Evolutionary conservation across 37 sponge, comb jelly and placozoan species (phyloP).

Genomic region (Diacarnus erythraeanus): DNA sequence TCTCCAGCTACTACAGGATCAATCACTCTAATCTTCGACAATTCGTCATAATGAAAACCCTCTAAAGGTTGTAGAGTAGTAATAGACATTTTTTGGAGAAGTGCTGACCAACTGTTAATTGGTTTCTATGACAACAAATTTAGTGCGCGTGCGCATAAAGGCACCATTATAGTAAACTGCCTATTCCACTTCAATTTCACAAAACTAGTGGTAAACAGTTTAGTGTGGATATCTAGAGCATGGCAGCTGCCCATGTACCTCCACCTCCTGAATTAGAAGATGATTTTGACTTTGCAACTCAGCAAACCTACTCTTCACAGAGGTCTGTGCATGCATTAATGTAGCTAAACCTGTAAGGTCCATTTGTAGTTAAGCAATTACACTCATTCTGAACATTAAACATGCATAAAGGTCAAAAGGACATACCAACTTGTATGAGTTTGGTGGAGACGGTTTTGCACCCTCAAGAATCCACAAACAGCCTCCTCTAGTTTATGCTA

Average conservation of each 20-base stretch:
- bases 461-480: background rate
- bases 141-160: background rate
- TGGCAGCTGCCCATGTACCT: conserved; percentile 52
- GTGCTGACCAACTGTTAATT: background rate
- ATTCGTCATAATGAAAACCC: conserved; percentile 86
- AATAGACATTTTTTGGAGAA: conserved; percentile 38
- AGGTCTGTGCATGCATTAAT: background rate
- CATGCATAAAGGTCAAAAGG: background rate
- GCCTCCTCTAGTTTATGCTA: background rate
- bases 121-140: conserved; percentile 32
- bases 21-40: conserved; percentile 86
- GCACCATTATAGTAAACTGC: too few relatives aligned
- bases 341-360: background rate
- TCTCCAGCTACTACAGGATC: conserved; percentile 58
- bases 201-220: background rate
- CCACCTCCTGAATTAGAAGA: conserved; percentile 56
- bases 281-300: conserved; percentile 35
- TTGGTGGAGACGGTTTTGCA: conserved; percentile 45
- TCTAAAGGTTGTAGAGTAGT: conserved; percentile 55
- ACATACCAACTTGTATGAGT: background rate
- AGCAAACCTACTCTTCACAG: conserved; percentile 12
- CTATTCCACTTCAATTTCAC: too few relatives aligned
- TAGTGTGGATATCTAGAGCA: background rate
- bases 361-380: too few relatives aligned
- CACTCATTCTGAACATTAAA: too few relatives aligned